A percentile compares a stretch with the other conserved stretches of the same genome.
phyloP scores from a whole-genome alignment of 1,140 invertebrate species.

The Kradibia gibbosae region DNA sequence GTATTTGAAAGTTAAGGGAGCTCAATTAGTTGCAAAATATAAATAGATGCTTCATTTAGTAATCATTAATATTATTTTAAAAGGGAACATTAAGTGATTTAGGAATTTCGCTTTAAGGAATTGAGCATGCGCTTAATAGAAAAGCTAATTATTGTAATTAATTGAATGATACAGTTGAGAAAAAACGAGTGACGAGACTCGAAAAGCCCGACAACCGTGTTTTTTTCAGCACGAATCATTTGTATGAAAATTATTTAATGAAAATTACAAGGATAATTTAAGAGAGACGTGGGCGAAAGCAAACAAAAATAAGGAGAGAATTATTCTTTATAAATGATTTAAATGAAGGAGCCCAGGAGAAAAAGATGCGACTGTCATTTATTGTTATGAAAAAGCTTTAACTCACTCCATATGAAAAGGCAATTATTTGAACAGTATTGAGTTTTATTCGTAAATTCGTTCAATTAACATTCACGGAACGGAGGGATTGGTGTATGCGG shows the following conservation, averaged over 20 bases:
- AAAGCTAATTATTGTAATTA: constrained; percentile 7
- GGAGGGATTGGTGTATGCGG: background rate
- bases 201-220: background rate
- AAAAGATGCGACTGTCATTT: background rate
- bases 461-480: constrained; percentile 33
- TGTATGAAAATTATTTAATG: background rate
- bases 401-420: background rate
- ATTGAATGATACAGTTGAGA: background rate
- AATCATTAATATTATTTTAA: background rate
- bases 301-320: background rate
- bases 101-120: background rate
- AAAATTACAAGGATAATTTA: background rate
- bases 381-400: background rate
- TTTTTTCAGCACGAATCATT: background rate
- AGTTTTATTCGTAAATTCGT: constrained; percentile 24
- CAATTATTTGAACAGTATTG: constrained; percentile 11
- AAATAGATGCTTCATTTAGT: background rate
- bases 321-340: background rate
- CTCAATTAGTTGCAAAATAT: background rate
- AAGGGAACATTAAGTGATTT: background rate
- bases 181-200: background rate
- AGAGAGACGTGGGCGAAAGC: background rate
- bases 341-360: background rate
- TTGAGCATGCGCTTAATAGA: background rate
- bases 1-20: background rate